Base-by-base conservation (phyloP, 2,888 invertebrate species). In the Tholera decimalis region DNA sequence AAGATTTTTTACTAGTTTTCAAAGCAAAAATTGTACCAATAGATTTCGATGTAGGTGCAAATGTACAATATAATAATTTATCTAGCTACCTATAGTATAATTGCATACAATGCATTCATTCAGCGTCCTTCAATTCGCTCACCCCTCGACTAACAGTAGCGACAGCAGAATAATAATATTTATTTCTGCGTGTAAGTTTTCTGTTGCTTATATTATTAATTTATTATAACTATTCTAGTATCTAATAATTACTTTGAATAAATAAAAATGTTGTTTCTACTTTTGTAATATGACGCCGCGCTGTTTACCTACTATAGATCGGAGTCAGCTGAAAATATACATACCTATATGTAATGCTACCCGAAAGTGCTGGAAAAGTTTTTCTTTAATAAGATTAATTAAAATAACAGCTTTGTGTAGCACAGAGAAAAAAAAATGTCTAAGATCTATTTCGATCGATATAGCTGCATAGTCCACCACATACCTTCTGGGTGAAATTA, bases 21-120 rank as follows among this genome's bases (percentile, higher is more conserved):
- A 13, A 30, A 28, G 13, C 11, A 13, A 28, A 47, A 28, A 26
- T 18, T 3, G 4, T 15, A 50, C 33, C 20, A 4, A 22, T 33
- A 11, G 2, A 18, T 47, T 22, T 22, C 33, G 15, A 8, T 4
- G 13, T 47, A n/a, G n/a, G n/a, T n/a, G n/a, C n/a, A n/a, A n/a
- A n/a, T n/a, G 3, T 35, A 8, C 20, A 1, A 26, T 5, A 9
- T 3, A 2, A 28, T 47, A 18, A 30, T 20, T 13, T 18, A 30
- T 3, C 7, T 30, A 49, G 13, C 18, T 18, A 49, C 7, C 18
- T 18, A 26, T 24, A 13, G 24, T 7, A 24, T 28, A 11, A 18
- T 13, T 37, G 49, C 49, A 50, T 58, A 28, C 47, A 69, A 47
- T 53, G 53, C 70, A 70, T 41, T 37, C 70, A 70, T 41, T 37